Evolutionary conservation across 2,113 vertebrate species (phyloP), one percentile per base, ranked within the genome.

Genomic region (Lepus americanus): DNA sequence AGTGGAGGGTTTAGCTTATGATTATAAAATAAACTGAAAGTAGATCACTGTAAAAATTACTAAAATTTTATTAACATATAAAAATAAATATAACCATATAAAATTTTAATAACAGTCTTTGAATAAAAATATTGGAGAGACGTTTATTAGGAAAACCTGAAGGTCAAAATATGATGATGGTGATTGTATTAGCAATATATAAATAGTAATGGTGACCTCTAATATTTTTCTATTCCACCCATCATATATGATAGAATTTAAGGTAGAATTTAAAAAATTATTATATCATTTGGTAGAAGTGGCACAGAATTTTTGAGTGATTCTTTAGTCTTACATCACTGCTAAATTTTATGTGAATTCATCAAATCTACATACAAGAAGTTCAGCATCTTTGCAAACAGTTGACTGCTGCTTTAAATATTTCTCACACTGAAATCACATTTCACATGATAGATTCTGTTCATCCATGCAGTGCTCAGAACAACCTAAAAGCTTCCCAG

Each of bases 361-460:
- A 72, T 85, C 69, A 13, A 16, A 59, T 51, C 31, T 9, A n/a
- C 23, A 25, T 27, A n/a, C 76, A 61, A 92, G 22, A 72, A 93
- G 44, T 5, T 73, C 39, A 74, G 1, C 9, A 59, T n/a, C 72
- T 67, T 33, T 20, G 53, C 0, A 36, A 27, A 44, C 9, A 94
- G 36, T 3, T 67, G 23, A 29, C 39, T 59, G 27, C n/a, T 72
- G 8, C 84, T 89, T 79, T 87, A 27, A 61, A 6, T 7, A 29
- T 49, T 90, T 93, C 92, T 89, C n/a, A 66, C 77, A 29, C 14
- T 73, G 31, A 81, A 93, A 59, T 93, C 67, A 66, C 66, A 74
- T 95, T 91, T 91, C 53, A 87, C 93, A 55, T 29, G 23, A 61
- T 73, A 20, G 10, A 14, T 70, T 33, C 12, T 86, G 13, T 27